Conservation (phyloP, 1,140 invertebrate genomes). For the Bombus haemorrhoidalis region DNA sequence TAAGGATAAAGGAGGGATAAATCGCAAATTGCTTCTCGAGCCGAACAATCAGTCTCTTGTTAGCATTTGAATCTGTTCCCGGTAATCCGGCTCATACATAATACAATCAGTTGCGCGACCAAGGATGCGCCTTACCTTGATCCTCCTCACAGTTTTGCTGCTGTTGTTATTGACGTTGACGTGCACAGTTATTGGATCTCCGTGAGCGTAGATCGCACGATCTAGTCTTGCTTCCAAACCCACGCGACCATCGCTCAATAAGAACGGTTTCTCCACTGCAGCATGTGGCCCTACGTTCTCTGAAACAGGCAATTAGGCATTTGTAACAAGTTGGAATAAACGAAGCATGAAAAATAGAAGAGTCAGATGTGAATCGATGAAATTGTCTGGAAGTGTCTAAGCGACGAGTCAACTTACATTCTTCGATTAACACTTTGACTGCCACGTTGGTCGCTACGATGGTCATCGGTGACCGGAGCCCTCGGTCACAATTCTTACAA, state of each 20-base stretch:
- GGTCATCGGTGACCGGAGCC: too few species aligned
- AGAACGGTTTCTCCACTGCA: conserved; percentile 84
- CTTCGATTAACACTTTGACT: too few species aligned
- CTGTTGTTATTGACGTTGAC: conserved; percentile 96
- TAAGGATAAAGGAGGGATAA: not conserved
- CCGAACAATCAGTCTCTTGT: not conserved
- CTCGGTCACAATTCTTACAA: too few species aligned
- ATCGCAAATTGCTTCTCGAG: conserved; percentile 16
- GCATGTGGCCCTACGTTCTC: conserved; percentile 79
- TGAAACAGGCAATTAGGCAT: not conserved
- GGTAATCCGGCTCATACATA: not conserved
- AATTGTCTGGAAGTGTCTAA: too few species aligned
- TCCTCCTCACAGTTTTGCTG: conserved; percentile 96
- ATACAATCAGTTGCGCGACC: not conserved
- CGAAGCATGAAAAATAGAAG: too few species aligned
- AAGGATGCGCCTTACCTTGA: conserved; percentile 86
- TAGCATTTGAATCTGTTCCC: not conserved
- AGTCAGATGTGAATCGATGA: too few species aligned
- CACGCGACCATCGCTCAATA: conserved; percentile 87
- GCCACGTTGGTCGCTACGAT: too few species aligned
- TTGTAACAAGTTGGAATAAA: too few species aligned
- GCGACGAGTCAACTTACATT: too few species aligned
- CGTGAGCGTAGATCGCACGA: conserved; percentile 96
- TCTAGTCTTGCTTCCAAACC: conserved; percentile 95
- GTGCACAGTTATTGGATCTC: conserved; percentile 94